These are phyloP conservation scores for Philaethria dido DNA, from an alignment of 2,888 invertebrate species.

Conservation along the genomic window DNA sequence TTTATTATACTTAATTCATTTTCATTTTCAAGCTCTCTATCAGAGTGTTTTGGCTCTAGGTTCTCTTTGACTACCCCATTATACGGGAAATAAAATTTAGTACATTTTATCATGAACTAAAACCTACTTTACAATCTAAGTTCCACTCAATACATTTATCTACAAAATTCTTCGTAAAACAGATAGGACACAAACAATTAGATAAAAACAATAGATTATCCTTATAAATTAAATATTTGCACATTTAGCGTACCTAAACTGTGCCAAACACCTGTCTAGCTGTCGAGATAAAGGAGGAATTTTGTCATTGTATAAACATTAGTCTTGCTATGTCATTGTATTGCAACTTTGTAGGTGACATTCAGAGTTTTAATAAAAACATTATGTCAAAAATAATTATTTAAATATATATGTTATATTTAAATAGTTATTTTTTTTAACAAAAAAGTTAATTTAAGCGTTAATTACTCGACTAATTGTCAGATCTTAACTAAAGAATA, in stretches of 20 bases:
- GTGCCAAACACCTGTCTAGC: slow-evolving; percentile 18
- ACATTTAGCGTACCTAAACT: not conserved
- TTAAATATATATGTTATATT: too few relatives aligned
- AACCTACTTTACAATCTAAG: slow-evolving; percentile 5
- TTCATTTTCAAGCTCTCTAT: too few relatives aligned
- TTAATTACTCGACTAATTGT: too few relatives aligned
- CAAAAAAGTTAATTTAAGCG: too few relatives aligned
- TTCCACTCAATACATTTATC: not conserved
- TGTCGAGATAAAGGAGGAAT: slow-evolving; percentile 25
- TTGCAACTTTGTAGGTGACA: not conserved
- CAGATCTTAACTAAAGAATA: too few relatives aligned
- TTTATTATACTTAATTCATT: too few relatives aligned
- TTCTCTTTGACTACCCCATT: too few relatives aligned
- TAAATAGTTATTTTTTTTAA: too few relatives aligned
- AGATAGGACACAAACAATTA: slow-evolving; percentile 16
- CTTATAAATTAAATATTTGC: slow-evolving; percentile 22
- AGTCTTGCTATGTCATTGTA: not conserved
- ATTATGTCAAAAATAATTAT: too few relatives aligned
- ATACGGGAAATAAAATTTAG: too few relatives aligned
- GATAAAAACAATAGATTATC: slow-evolving; percentile 11
- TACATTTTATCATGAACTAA: not conserved
- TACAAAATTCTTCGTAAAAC: slow-evolving; percentile 4
- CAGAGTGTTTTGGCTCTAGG: too few relatives aligned
- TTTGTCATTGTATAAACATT: slow-evolving; percentile 18
- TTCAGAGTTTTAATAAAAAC: too few relatives aligned